Evolutionary conservation across 2,888 invertebrate species (phyloP).

Genomic region (Pheosia gnoma): DNA sequence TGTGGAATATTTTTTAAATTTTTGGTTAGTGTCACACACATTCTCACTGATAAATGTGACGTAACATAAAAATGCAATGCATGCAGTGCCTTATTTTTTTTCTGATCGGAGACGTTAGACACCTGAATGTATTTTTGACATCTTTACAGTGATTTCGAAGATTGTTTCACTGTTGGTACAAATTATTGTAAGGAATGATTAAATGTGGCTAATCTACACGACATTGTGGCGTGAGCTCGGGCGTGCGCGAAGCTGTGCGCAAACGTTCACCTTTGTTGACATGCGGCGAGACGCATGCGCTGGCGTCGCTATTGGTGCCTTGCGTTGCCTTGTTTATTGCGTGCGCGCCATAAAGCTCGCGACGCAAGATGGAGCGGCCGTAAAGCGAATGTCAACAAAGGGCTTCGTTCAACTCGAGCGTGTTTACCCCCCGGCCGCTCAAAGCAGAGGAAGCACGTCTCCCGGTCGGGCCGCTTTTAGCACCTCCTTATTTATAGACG

Average conservation of each 20-base stretch:
- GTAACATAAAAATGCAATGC: too few relatives aligned
- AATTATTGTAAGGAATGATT: background rate
- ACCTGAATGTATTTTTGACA: too few relatives aligned
- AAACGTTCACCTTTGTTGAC: conserved; percentile 48
- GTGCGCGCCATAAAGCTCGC: conserved; percentile 60
- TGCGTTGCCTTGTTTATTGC: conserved; percentile 62
- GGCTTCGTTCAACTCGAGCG: conserved; percentile 66
- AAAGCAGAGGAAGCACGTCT: conserved; percentile 81
- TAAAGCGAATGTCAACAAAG: conserved; percentile 81
- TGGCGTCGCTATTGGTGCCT: conserved; percentile 40
- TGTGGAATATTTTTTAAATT: too few relatives aligned
- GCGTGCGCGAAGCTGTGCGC: conserved; percentile 16
- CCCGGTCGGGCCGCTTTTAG: conserved; percentile 81
- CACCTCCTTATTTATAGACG: conserved; percentile 83
- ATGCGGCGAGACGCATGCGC: conserved; percentile 32
- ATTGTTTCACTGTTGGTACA: too few relatives aligned
- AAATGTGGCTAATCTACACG: background rate
- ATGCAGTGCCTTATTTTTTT: too few relatives aligned
- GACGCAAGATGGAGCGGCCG: conserved; percentile 62
- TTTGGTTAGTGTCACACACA: too few relatives aligned
- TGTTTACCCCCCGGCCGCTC: conserved; percentile 79
- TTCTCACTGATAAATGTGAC: too few relatives aligned
- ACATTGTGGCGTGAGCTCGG: conserved; percentile 16
- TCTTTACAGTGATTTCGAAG: too few relatives aligned
- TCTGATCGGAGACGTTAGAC: too few relatives aligned